Conservation (phyloP, 2,888 invertebrate genomes). For the Trachelus iudaicus region DNA sequence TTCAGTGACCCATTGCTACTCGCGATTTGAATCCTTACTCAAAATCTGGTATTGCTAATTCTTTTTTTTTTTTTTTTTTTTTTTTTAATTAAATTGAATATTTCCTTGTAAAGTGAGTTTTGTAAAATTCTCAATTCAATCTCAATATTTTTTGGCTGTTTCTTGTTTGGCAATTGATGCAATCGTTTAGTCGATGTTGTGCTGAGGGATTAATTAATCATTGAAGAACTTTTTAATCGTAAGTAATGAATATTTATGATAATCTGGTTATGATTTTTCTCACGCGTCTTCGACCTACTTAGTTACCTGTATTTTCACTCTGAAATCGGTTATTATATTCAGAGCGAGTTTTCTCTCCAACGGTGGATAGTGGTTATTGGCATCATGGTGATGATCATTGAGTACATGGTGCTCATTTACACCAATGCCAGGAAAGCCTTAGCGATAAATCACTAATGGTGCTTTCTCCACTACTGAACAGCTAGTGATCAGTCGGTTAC, state of each 20-base stretch:
- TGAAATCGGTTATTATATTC: not conserved
- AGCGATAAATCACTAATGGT: not conserved
- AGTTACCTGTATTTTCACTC: not conserved
- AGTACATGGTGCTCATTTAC: not conserved
- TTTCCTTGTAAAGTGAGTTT: not conserved
- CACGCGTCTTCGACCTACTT: not conserved
- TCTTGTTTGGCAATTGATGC: not conserved
- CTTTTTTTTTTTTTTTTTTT: not conserved
- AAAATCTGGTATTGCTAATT: not conserved
- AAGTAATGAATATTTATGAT: not conserved
- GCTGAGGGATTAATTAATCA: not conserved
- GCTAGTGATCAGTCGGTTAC: not conserved
- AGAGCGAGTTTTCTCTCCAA: not conserved
- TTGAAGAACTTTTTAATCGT: not conserved
- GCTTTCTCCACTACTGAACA: not conserved
- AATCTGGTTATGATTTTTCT: not conserved
- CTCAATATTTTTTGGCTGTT: not conserved
- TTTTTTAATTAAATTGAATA: not conserved
- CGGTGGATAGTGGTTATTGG: not conserved
- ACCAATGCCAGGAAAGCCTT: not conserved
- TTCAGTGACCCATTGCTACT: not conserved
- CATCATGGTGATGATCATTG: not conserved
- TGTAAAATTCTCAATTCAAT: not conserved
- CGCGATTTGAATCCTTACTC: not conserved
- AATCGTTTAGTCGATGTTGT: no score